Base-by-base conservation (phyloP, 2,888 invertebrate species). In the Mesorhabditis spiculigera region DNA sequence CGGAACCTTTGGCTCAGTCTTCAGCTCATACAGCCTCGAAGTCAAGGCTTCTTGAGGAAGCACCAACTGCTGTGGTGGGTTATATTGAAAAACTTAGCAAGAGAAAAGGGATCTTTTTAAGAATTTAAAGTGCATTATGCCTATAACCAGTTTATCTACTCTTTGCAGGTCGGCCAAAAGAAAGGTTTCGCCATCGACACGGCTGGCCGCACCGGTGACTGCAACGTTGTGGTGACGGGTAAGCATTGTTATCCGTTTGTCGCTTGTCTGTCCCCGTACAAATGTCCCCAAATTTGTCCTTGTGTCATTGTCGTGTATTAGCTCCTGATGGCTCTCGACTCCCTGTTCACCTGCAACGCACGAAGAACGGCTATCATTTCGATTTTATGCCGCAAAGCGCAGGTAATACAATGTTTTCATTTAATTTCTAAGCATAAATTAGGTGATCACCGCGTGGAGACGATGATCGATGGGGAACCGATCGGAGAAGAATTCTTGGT, bases 151-250 rank as follows among this genome's bases (percentile, higher is more conserved):
- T 10, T 13, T 13, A 50, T 75, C 62, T 67, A 44, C 65, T 16
- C 63, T 13, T 72, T 77, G 58, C 68, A 81, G 76, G 78, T 84
- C 65, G 85, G 85, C 64, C 79, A 82, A 65, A 76, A 80, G 68
- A 84, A 82, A 67, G 83, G 85, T 67, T 85, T 85, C 78, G 78
- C 80, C 68, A 80, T 85, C 65, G 82, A 83, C 63, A 78, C 81
- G 63, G 76, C 80, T n/a, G 44, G 78, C 64, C 71, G 74, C 44
- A 68, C 73, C 5, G 78, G 76, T 28, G 85, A 85, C 68, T 85
- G 83, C 77, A 85, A 85, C 68, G 85, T 85, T 42, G 75, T 85
- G 65, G 82, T 85, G 42, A 82, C 82, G 43, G 85, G 85, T 85
- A 45, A 71, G 80, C 74, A 4, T 70, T 43, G 16, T 13, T 50